These are phyloP conservation scores for Microctonus brassicae DNA, from an alignment of 2,888 invertebrate genomes.

Conservation along the genomic window DNA sequence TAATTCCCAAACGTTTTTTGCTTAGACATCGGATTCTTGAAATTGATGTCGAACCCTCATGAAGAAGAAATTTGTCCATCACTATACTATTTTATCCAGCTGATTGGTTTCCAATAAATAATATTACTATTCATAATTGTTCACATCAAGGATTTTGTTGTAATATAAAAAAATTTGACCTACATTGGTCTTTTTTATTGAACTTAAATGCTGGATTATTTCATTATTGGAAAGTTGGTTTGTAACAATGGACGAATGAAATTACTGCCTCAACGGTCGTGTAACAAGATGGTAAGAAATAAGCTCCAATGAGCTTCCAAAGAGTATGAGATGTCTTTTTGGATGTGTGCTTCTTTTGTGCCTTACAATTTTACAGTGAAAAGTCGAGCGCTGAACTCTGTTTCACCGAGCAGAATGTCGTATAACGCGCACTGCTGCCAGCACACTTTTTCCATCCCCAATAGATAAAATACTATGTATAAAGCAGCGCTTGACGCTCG, in stretches of 20 bases:
- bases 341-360: constrained; percentile 40
- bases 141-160: neutral
- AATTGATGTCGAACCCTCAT: neutral
- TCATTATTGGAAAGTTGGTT: constrained; percentile 55
- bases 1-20: constrained; percentile 3
- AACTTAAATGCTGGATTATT: constrained; percentile 45
- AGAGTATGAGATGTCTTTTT: neutral
- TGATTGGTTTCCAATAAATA: no score
- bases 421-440: constrained; percentile 35
- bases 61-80: neutral
- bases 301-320: constrained; percentile 4
- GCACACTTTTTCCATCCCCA: constrained; percentile 5
- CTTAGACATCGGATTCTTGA: neutral
- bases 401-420: constrained; percentile 43
- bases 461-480: constrained; percentile 18
- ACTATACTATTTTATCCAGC: no score
- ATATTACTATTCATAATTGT: neutral
- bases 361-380: constrained; percentile 15
- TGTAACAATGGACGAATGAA: constrained; percentile 29
- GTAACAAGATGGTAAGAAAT: constrained; percentile 4
- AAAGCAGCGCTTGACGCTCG: constrained; percentile 33
- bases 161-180: neutral
- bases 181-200: neutral
- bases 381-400: constrained; percentile 39
- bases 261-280: neutral